Conservation (phyloP, 2,888 invertebrate species). For the Zele albiditarsus region DNA sequence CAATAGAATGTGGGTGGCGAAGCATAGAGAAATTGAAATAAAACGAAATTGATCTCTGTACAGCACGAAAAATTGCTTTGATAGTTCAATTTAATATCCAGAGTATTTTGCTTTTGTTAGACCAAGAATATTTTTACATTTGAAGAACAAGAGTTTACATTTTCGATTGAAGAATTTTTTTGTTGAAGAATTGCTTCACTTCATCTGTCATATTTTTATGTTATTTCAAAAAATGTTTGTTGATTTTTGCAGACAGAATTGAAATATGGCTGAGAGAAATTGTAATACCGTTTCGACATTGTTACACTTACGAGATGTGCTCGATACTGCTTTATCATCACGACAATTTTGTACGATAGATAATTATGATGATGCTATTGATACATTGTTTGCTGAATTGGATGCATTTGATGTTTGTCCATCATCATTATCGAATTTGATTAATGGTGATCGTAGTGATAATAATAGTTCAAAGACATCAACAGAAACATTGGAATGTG, state of each 20-base stretch:
- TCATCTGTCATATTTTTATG: neutral
- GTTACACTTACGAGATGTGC: slow-evolving; percentile 45
- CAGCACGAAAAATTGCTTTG: too few species aligned
- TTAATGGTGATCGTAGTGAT: neutral
- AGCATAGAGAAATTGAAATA: too few species aligned
- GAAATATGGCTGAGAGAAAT: slow-evolving; percentile 40
- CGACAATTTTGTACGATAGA: slow-evolving; percentile 52
- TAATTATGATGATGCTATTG: slow-evolving; percentile 55
- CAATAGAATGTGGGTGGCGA: too few species aligned
- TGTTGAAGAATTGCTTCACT: too few species aligned
- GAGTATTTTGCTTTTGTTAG: too few species aligned
- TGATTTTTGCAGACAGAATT: neutral
- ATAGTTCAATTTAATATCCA: too few species aligned
- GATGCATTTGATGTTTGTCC: slow-evolving; percentile 54
- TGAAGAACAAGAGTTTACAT: too few species aligned
- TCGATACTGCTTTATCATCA: slow-evolving; percentile 40
- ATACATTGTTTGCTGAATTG: slow-evolving; percentile 58
- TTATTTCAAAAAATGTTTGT: neutral
- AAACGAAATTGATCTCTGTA: too few species aligned
- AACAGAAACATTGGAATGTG: slow-evolving; percentile 39
- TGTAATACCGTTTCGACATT: slow-evolving; percentile 43
- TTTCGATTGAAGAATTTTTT: too few species aligned
- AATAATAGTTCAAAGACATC: slow-evolving; percentile 42
- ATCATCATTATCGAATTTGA: neutral
- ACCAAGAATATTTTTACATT: too few species aligned